Evolutionary conservation across 2,113 vertebrate species (phyloP), one percentile per base, ranked within the genome.

Genomic region (Reinhardtius hippoglossoides): DNA sequence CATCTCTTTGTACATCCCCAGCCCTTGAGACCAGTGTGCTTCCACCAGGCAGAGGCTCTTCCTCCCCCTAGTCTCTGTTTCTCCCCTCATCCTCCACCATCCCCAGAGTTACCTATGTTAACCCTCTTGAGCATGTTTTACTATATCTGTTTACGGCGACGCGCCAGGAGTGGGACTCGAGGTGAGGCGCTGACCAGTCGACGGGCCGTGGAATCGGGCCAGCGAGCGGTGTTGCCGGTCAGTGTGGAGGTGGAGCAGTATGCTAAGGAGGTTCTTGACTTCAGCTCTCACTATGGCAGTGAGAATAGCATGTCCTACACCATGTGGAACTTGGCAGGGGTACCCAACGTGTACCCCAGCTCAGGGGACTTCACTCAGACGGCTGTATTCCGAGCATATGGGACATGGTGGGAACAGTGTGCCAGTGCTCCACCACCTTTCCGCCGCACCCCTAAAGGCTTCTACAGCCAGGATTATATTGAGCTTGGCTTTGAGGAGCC

Each of bases 291-390:
- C 90, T 99, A 99, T 61, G 98, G 98, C 69, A 98, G 97, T 81
- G 98, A 99, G 85, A 98, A 98, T 72, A 99, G 98, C 91, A 97
- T 99, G 96, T 99, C 98, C 0, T 99, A 99, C 37, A 99, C 98
- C 67, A 99, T 99, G 98, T 97, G 97, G 97, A 99, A 99, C 91
- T 93, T 99, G 91, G 97, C 97, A 0, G 97, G 97, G 31, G 93
- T 95, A 55, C 98, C 97, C 46, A 99, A 97, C 0, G 97, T 99
- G 50, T 99, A 97, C 89, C 98, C 98, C 21, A 98, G 96, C 91
- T 98, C 97, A 5, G 98, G 98, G 26, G 98, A 99, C 92, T 99
- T 99, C 52, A 99, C 98, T 10, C 98, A 99, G 91, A 98, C 98
- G 0, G 98, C 98, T 0, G 96, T 99, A 27, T 98, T 98, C 90